Conservation (phyloP, 2,797 vertebrate species). For the Todus mexicanus region DNA sequence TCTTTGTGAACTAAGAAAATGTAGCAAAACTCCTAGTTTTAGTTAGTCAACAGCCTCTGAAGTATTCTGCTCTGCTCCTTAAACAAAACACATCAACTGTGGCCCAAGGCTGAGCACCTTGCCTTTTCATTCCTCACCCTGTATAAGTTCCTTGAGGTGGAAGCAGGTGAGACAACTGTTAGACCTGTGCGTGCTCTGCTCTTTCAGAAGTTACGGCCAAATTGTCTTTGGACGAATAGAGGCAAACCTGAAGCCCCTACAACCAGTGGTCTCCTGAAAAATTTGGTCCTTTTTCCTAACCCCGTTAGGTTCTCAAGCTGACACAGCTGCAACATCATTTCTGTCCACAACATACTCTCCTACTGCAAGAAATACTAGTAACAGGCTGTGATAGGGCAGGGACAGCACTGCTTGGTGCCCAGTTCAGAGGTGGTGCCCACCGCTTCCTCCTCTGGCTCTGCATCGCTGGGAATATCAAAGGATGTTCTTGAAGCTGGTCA, state of each 20-base stretch:
- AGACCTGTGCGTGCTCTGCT: background rate
- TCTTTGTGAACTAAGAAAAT: background rate
- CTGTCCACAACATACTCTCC: background rate
- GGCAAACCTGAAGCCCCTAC: background rate
- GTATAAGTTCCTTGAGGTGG: background rate
- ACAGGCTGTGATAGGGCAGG: background rate
- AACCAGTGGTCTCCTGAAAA: background rate
- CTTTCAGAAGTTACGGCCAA: background rate
- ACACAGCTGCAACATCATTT: background rate
- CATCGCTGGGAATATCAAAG: background rate
- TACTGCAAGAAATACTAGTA: background rate
- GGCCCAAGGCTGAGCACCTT: background rate
- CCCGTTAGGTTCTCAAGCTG: background rate
- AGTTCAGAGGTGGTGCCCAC: background rate
- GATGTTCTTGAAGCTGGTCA: background rate
- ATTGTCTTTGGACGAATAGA: background rate
- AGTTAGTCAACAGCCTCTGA: background rate
- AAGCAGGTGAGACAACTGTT: background rate
- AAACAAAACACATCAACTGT: background rate
- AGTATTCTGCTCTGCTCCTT: background rate
- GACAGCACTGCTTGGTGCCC: background rate
- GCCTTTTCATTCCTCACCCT: background rate
- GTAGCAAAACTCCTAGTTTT: background rate
- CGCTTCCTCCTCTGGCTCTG: background rate
- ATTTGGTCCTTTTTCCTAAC: background rate